Conservation (phyloP, 2,113 vertebrate genomes). For the Brienomyrus longianalis region DNA sequence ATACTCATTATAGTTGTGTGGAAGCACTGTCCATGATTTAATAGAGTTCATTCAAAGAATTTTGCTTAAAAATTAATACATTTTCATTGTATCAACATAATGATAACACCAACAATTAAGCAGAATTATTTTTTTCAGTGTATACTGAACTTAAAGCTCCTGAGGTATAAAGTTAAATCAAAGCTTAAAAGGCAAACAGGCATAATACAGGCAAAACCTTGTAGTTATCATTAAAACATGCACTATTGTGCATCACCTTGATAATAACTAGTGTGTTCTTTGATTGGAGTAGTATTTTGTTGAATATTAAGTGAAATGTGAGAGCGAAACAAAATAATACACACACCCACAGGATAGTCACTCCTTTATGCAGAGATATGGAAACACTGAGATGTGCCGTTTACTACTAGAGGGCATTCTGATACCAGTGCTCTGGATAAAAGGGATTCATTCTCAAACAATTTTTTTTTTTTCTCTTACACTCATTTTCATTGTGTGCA, state of each 20-base stretch:
- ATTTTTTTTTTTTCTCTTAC: background rate
- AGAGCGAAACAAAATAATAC: background rate
- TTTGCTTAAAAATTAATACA: no score
- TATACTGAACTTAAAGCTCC: background rate
- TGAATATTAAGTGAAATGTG: background rate
- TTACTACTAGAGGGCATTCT: background rate
- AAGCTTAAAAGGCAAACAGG: background rate
- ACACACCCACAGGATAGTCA: background rate
- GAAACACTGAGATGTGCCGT: background rate
- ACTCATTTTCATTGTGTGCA: background rate
- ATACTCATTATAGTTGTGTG: no score
- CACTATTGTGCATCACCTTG: background rate
- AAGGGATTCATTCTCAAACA: background rate
- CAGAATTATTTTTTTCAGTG: no score
- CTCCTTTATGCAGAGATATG: background rate
- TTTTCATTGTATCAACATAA: no score
- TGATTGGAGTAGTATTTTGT: background rate
- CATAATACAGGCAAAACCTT: background rate
- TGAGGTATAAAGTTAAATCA: background rate
- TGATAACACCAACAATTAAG: no score
- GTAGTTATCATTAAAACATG: background rate
- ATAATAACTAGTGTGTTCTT: background rate
- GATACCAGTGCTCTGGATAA: background rate
- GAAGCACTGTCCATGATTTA: no score
- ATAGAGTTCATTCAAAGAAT: no score